Base-by-base conservation (phyloP, 2,888 invertebrate species). In the Esperia sulphurella region DNA sequence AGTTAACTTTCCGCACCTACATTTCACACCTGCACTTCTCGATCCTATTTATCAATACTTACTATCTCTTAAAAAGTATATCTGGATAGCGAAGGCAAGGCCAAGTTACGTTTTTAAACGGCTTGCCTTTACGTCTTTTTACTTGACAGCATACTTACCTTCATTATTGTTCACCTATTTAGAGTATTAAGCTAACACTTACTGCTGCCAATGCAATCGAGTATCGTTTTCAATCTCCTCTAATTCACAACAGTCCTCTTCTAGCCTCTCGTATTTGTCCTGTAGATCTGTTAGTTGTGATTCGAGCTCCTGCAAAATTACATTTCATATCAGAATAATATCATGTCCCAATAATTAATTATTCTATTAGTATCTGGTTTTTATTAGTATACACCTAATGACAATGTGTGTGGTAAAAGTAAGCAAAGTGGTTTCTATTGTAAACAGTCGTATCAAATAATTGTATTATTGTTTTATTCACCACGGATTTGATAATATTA, bases 191-290 rank as follows among this genome's bases (percentile, higher is more conserved):
- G 3, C 5, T 21, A 21, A 3, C 21, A 81, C 89, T 81, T 65
- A 90, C 90, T 91, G 90, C 69, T 92, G 92, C 83, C 91, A 91
- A 72, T 91, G 90, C 58, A 92, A 78, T 60, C 92, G 82, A n/a
- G 93, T 93, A 64, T 94, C 94, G 84, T 94, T 94, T 79, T 94
- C 94, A 29, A 93, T 93, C 77, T 94, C 94, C 79, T 94, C 94
- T 54, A 94, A 88, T 75, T 94, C 94, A 69, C 94, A 93, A 74
- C 92, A 92, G 68, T 94, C 94, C 71, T 94, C 94, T 68, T 94
- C 94, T 59, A 94, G 79, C 59, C 87, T 83, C 49, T 91, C 90
- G 75, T 93, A 93, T 63, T 93, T 92, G 42, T 91, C 89, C 65
- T 92, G 90, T 63, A 94, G 88, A 65, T 90, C 90, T 54, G 89